phyloP scores from a whole-genome alignment of 2,797 vertebrate genomes.

The Sorex maritimensis region DNA sequence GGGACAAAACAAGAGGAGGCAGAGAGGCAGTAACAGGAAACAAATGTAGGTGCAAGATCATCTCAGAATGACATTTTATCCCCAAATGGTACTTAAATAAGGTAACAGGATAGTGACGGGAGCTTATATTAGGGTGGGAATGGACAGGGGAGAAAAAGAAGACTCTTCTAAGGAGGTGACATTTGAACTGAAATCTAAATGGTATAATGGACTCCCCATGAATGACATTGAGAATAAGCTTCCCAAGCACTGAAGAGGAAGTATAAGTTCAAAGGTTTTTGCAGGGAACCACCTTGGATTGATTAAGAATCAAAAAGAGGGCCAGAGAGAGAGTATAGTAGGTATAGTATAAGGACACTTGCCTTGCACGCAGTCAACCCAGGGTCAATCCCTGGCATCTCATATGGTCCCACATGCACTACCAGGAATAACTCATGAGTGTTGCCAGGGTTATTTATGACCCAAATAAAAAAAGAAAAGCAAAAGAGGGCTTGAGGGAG shows the following conservation, averaged over 20 bases:
- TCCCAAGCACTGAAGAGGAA: background rate
- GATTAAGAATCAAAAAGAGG: background rate
- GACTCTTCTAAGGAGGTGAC: background rate
- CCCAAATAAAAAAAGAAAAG: background rate
- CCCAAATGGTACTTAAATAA: background rate
- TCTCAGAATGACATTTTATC: background rate
- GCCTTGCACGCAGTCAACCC: too few species aligned
- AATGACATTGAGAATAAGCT: background rate
- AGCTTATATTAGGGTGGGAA: background rate
- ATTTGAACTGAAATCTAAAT: slow-evolving; percentile 6
- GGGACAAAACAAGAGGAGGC: background rate
- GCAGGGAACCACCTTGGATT: background rate
- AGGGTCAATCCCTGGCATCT: too few species aligned
- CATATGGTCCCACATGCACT: too few species aligned
- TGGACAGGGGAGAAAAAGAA: background rate
- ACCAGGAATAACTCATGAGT: too few species aligned
- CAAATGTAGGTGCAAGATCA: background rate
- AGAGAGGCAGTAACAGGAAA: background rate
- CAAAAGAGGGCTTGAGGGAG: background rate
- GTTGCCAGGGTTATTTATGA: too few species aligned
- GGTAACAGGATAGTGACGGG: background rate
- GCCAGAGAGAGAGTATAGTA: too few species aligned
- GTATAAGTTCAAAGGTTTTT: background rate
- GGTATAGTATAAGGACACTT: too few species aligned
- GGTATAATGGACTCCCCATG: background rate